These are phyloP conservation scores for Augiades crinisus DNA, from an alignment of 2,888 invertebrate species.

Conservation along the genomic window DNA sequence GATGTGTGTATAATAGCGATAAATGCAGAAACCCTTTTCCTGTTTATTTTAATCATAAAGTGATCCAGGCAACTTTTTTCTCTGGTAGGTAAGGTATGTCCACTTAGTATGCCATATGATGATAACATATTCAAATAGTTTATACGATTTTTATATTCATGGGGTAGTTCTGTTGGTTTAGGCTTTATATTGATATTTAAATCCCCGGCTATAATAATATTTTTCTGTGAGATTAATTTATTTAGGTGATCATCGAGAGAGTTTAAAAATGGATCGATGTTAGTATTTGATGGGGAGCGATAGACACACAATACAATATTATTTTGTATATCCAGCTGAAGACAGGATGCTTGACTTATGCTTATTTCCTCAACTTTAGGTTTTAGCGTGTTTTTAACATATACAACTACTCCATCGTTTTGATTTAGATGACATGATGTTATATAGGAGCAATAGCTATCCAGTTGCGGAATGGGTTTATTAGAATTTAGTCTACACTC, in stretches of 20 bases:
- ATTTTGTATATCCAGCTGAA: neutral
- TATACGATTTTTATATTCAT: slow-evolving; percentile 1
- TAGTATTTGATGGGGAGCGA: slow-evolving; percentile 10
- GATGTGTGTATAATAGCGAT: slow-evolving; percentile 5
- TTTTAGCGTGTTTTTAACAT: slow-evolving; percentile 3
- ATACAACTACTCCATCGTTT: slow-evolving; percentile 16
- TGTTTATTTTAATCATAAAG: slow-evolving; percentile 4
- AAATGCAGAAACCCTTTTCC: neutral
- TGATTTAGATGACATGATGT: slow-evolving; percentile 11
- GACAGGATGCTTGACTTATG: slow-evolving; percentile 9
- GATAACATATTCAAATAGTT: slow-evolving; percentile 4
- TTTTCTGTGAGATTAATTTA: neutral
- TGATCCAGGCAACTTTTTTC: slow-evolving; percentile 6
- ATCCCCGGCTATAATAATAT: slow-evolving; percentile 11
- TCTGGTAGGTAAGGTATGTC: neutral
- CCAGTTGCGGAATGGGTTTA: slow-evolving; percentile 5
- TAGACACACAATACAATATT: slow-evolving; percentile 7
- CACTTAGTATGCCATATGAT: neutral
- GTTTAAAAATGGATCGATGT: neutral
- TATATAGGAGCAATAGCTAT: neutral
- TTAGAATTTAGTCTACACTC: slow-evolving; percentile 7
- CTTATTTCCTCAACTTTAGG: slow-evolving; percentile 1
- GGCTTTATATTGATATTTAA: slow-evolving; percentile 15
- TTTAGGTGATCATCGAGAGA: slow-evolving; percentile 1
- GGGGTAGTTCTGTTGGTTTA: neutral